Conservation (phyloP, 1,140 invertebrate genomes). For the Holcopasites calliopsidis region DNA sequence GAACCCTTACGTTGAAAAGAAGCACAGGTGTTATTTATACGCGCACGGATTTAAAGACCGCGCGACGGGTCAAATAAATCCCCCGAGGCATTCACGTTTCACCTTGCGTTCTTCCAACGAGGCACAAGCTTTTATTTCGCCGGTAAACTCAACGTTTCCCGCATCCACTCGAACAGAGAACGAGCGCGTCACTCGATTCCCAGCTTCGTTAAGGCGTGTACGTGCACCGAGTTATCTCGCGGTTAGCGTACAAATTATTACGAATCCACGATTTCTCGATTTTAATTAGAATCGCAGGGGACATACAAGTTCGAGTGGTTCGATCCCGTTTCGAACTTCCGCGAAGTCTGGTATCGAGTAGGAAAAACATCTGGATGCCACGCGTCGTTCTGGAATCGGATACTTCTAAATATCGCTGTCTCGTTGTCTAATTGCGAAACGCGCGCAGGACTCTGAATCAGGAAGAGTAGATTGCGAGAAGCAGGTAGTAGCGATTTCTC, state of each 20-base stretch:
- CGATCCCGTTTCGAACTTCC: not conserved
- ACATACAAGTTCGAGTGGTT: slow-evolving; percentile 3
- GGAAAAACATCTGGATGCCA: too few relatives aligned
- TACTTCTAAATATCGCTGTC: slow-evolving; percentile 18
- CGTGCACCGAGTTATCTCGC: not conserved
- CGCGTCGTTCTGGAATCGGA: not conserved
- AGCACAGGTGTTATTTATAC: too few relatives aligned
- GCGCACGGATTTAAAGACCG: too few relatives aligned
- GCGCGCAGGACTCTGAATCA: not conserved
- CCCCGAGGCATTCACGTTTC: too few relatives aligned
- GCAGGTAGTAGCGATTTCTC: slow-evolving; percentile 8
- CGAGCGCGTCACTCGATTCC: not conserved
- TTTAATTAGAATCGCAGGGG: not conserved
- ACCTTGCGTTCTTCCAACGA: too few relatives aligned
- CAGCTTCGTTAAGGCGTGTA: not conserved
- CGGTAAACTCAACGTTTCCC: too few relatives aligned
- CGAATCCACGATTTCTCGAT: not conserved
- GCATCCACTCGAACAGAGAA: not conserved
- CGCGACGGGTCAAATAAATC: too few relatives aligned
- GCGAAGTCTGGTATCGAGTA: too few relatives aligned
- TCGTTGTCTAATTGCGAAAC: slow-evolving; percentile 32
- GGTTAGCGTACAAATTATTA: not conserved
- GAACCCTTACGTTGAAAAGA: too few relatives aligned
- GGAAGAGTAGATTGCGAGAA: slow-evolving; percentile 34
- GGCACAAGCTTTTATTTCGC: too few relatives aligned